A percentile compares a stretch with the other conserved stretches of the same genome.
These are phyloP conservation scores for Ginglymostoma cirratum DNA, from an alignment of 2,113 vertebrate species.

Conservation along the genomic window DNA sequence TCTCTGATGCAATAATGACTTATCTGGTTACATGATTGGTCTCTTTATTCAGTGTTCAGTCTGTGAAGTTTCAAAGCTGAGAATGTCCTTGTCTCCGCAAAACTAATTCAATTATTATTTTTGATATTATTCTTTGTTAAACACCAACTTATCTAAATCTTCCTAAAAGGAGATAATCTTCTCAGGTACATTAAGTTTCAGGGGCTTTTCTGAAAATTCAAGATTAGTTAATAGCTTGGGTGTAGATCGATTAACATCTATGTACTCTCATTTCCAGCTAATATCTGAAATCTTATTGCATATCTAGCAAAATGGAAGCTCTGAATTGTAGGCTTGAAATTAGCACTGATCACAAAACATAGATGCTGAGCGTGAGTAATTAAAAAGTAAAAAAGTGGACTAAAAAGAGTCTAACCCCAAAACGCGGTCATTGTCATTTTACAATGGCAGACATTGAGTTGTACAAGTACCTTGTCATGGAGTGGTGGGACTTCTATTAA, in stretches of 20 bases:
- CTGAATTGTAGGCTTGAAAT: not conserved
- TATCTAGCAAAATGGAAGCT: not conserved
- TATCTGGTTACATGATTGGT: not conserved
- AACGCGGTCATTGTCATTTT: not conserved
- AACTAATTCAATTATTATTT: not conserved
- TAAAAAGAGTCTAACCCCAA: not conserved
- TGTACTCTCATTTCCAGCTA: not conserved
- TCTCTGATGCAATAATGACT: too few relatives aligned
- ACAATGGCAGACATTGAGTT: not conserved
- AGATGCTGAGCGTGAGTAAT: not conserved
- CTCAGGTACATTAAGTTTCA: not conserved
- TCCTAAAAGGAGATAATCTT: not conserved
- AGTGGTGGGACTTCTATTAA: not conserved
- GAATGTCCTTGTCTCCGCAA: not conserved
- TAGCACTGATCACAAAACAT: not conserved
- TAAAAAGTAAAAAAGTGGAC: not conserved
- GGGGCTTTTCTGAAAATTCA: not conserved
- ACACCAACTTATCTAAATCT: not conserved
- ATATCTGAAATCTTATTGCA: not conserved
- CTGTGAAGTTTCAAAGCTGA: not conserved
- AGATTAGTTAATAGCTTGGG: not conserved
- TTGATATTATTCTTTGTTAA: not conserved
- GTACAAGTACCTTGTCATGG: not conserved
- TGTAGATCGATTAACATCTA: not conserved
- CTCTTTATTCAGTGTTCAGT: not conserved